These are phyloP conservation scores for Cataglyphis hispanica DNA, from an alignment of 1,140 invertebrate genomes.

Conservation along the genomic window DNA sequence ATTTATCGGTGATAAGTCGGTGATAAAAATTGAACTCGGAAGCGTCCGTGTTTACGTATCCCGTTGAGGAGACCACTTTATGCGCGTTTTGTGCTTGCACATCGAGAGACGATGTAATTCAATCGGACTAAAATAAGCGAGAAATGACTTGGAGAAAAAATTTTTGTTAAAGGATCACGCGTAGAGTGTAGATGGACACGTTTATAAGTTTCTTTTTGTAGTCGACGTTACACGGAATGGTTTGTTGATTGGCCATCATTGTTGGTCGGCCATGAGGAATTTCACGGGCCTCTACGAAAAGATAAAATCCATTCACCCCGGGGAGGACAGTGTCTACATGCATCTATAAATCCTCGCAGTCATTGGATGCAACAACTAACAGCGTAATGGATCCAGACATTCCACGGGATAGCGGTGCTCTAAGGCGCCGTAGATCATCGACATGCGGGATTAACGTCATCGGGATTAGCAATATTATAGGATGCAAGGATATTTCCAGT, in stretches of 20 bases:
- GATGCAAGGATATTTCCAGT: slow-evolving; percentile 8
- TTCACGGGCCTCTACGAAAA: slow-evolving; percentile 44
- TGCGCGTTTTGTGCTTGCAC: not conserved
- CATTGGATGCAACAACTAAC: slow-evolving; percentile 62
- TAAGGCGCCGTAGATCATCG: slow-evolving; percentile 49
- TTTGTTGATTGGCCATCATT: slow-evolving; percentile 47
- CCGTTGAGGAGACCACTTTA: not conserved
- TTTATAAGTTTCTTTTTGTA: slow-evolving; percentile 21
- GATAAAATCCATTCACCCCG: slow-evolving; percentile 47
- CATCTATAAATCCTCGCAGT: slow-evolving; percentile 64
- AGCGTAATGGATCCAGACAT: slow-evolving; percentile 50
- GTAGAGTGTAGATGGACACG: not conserved
- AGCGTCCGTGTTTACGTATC: not conserved
- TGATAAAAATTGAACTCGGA: not conserved
- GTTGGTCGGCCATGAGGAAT: slow-evolving; percentile 37
- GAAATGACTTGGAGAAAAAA: not conserved
- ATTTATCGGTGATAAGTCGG: slow-evolving; percentile 49
- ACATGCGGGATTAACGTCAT: slow-evolving; percentile 47
- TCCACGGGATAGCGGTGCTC: slow-evolving; percentile 32
- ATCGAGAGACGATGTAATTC: slow-evolving; percentile 5
- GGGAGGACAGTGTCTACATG: slow-evolving; percentile 47
- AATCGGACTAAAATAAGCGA: slow-evolving; percentile 4
- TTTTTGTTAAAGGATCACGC: not conserved
- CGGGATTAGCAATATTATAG: slow-evolving; percentile 37
- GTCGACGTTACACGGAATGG: slow-evolving; percentile 19